A percentile compares a stretch with the other conserved stretches of the same genome.
Evolutionary conservation across 2,113 vertebrate genomes (phyloP).

Genomic region (Myotis yumanensis): DNA sequence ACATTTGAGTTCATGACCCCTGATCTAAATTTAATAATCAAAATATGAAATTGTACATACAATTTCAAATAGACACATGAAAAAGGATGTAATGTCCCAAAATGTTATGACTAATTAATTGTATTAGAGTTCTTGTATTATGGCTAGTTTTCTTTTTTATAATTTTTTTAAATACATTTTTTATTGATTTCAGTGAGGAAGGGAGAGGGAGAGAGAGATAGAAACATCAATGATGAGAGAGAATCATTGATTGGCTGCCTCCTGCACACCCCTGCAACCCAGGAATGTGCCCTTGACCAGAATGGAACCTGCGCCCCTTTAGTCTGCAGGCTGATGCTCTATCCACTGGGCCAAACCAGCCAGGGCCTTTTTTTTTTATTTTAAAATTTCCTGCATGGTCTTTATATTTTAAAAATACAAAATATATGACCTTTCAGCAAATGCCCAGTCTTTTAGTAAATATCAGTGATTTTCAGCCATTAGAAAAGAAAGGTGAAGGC

Average conservation of each 20-base stretch:
- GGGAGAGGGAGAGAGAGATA: too few relatives aligned
- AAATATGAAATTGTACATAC: not conserved
- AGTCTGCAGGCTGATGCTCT: too few relatives aligned
- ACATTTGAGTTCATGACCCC: not conserved
- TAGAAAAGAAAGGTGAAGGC: not conserved
- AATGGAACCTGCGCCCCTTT: too few relatives aligned
- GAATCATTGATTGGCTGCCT: too few relatives aligned
- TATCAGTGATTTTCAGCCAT: not conserved
- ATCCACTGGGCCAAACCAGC: too few relatives aligned
- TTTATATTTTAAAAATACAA: not conserved
- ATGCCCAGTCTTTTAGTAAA: not conserved
- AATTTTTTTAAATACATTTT: too few relatives aligned
- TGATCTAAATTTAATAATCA: not conserved
- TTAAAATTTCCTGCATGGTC: not conserved
- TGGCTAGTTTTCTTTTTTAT: not conserved
- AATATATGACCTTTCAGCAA: not conserved
- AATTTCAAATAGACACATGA: not conserved
- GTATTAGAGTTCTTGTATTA: not conserved
- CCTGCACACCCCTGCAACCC: too few relatives aligned
- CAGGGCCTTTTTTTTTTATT: not conserved
- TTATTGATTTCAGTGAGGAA: too few relatives aligned
- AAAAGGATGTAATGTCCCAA: conserved; percentile 7
- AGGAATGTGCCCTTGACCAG: too few relatives aligned
- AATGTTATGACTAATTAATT: not conserved
- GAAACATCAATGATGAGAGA: too few relatives aligned